Conservation (phyloP, 2,113 vertebrate species). For the Sarotherodon lohbergeri region DNA sequence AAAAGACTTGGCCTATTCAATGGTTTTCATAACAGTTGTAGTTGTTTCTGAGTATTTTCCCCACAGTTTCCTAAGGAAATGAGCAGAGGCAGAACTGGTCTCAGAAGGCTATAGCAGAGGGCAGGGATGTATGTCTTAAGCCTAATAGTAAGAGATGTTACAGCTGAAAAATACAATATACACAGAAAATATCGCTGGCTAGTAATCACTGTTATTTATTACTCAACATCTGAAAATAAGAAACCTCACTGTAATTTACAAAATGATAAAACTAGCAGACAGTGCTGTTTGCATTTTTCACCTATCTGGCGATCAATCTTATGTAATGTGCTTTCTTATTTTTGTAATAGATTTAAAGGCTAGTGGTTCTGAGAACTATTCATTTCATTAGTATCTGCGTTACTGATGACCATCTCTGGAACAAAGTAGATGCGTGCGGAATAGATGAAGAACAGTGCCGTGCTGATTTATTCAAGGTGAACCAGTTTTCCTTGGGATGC, state of each 20-base stretch:
- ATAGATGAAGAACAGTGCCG: not conserved
- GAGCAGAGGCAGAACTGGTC: not conserved
- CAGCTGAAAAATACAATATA: conserved; percentile 8
- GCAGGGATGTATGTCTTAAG: not conserved
- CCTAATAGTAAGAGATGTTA: not conserved
- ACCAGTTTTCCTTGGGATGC: conserved; percentile 16
- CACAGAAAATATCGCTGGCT: not conserved
- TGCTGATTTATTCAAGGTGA: conserved; percentile 27
- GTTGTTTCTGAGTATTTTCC: not conserved
- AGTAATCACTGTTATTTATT: not conserved
- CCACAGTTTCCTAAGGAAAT: not conserved
- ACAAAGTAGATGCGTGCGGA: not conserved
- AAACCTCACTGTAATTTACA: not conserved
- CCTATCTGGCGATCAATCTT: not conserved
- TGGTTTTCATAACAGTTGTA: not conserved
- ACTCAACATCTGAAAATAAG: not conserved
- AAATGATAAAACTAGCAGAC: not conserved
- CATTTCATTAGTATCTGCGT: conserved; percentile 12
- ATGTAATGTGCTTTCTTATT: not conserved
- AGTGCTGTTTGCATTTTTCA: not conserved
- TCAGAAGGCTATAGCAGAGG: not conserved
- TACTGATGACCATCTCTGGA: not conserved
- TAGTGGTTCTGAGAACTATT: conserved; percentile 20
- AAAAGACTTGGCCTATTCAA: not conserved
- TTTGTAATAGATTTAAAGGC: not conserved